Base-by-base conservation (phyloP, 2,113 vertebrate genomes). In the Rhynchomys soricoides region DNA sequence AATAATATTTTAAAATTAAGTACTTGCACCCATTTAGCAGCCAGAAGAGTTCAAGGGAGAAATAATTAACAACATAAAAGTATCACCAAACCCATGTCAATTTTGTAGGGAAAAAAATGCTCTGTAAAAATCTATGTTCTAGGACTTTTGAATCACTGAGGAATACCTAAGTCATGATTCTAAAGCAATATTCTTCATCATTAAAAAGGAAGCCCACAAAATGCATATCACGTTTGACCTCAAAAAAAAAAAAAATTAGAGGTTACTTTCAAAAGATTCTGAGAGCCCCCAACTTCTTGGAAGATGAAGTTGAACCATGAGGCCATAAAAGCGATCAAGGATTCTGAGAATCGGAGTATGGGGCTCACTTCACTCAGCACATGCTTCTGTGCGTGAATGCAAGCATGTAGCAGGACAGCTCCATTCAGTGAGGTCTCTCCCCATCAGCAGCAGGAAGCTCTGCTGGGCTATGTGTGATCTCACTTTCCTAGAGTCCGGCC, bases 181-280 rank as follows among this genome's bases (percentile, higher is more conserved):
- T 95, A 95, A 40, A 45, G 96, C n/a, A 90, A 96, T 95, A 91
- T 59, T 78, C 95, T 95, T 97, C 93, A 96, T 48, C 93, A 91
- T 93, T 29, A 22, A 93, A 95, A 15, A 96, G 83, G 96, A 94
- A 83, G 78, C 92, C 91, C 91, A 96, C 95, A 74, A 86, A 90
- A 75, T 90, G 26, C 22, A 92, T 92, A 85, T 74, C 34, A 83
- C 11, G 57, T 74, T 64, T 92, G 93, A 90, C 48, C 59, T 85
- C 81, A 96, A 92, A 93, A 95, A 86, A 9, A 86, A 9, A 15
- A 57, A 57, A 59, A 59, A 75, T 43, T n/a, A 11, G 9, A 89
- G 88, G 31, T 43, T 40, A n/a, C n/a, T 7, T 71, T 87, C 45
- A 26, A 52, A 87, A 21, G 64, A 8, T 87, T 37, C 64, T 70